Evolutionary conservation across 2,888 invertebrate species (phyloP).

Genomic region (Danaus chrysippus): DNA sequence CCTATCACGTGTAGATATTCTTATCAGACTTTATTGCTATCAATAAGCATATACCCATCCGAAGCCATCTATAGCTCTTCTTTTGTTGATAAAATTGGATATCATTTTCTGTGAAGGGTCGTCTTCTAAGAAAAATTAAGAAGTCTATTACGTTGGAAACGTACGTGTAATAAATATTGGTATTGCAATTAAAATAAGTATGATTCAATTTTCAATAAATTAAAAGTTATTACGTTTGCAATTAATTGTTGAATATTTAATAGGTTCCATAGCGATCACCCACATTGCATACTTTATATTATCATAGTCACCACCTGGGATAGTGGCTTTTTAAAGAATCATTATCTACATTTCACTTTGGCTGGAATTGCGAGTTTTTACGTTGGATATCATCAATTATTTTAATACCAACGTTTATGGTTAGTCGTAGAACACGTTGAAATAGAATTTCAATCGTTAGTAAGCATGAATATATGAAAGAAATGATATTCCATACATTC

Average conservation of each 20-base stretch:
- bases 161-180: background rate
- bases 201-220: too few species aligned
- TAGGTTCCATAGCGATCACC: constrained; percentile 47
- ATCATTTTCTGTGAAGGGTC: too few species aligned
- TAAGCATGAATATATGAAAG: background rate
- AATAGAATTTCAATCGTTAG: background rate
- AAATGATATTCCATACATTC: background rate
- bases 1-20: constrained; percentile 46
- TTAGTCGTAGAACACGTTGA: background rate
- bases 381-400: constrained; percentile 22
- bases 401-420: constrained; percentile 23
- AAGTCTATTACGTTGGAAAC: too few species aligned
- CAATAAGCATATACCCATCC: background rate
- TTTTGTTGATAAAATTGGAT: background rate
- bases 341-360: constrained; percentile 48
- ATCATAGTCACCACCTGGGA: constrained; percentile 67
- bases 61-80: background rate
- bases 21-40: constrained; percentile 15
- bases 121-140: too few species aligned
- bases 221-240: background rate
- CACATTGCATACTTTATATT: constrained; percentile 72
- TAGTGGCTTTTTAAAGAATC: constrained; percentile 60
- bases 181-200: background rate
- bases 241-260: constrained; percentile 43
- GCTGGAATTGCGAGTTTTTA: constrained; percentile 37